These are phyloP conservation scores for Dysdera silvatica DNA, from an alignment of 1,140 invertebrate genomes.

Conservation along the genomic window DNA sequence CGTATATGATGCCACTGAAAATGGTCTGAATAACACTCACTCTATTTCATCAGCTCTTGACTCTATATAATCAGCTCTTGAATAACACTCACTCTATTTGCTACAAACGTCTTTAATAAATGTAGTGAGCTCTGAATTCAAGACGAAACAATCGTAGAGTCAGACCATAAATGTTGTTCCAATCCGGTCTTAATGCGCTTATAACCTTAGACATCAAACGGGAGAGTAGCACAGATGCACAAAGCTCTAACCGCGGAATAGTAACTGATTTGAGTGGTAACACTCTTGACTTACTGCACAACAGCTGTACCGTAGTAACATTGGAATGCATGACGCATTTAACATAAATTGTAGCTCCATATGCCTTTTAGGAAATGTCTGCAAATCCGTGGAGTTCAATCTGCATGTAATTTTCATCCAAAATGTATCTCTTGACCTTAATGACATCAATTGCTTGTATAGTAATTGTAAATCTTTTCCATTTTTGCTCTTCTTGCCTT, in stretches of 20 bases:
- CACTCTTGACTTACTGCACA: conserved; percentile 21
- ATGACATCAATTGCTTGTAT: too few relatives aligned
- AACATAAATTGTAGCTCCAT: conserved; percentile 27
- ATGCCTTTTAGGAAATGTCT: conserved; percentile 22
- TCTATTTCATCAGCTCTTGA: too few relatives aligned
- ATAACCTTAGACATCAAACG: conserved; percentile 10
- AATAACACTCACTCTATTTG: background rate
- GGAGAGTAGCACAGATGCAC: conserved; percentile 4
- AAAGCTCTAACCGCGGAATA: conserved; percentile 14
- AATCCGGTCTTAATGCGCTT: background rate
- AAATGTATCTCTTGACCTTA: too few relatives aligned
- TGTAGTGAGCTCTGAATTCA: conserved; percentile 38
- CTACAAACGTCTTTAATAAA: conserved; percentile 30
- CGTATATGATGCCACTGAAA: too few relatives aligned
- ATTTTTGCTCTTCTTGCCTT: too few relatives aligned
- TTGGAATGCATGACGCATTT: background rate
- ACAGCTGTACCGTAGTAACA: background rate
- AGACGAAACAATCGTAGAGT: conserved; percentile 41
- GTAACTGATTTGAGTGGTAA: conserved; percentile 23
- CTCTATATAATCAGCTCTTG: too few relatives aligned
- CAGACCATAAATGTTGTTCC: conserved; percentile 35
- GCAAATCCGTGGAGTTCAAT: conserved; percentile 26
- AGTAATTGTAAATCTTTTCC: too few relatives aligned
- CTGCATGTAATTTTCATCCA: too few relatives aligned
- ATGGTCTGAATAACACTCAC: too few relatives aligned